Conservation (phyloP, 2,888 invertebrate genomes). For the Timandra comae region DNA sequence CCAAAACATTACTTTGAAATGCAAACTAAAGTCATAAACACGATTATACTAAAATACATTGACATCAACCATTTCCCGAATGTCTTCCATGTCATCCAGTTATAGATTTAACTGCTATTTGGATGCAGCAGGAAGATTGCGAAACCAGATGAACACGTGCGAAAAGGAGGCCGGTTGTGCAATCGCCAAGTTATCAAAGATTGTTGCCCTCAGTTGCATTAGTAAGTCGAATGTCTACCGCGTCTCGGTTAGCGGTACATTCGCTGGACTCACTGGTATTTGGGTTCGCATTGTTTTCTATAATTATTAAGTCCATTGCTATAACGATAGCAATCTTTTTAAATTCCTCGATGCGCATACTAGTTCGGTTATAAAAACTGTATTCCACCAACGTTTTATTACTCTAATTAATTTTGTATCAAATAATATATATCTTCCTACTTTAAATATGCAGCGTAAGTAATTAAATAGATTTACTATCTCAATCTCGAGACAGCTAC, state of each 20-base stretch:
- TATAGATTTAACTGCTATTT: constrained; percentile 21
- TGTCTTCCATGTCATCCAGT: constrained; percentile 21
- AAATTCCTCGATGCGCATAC: too few relatives aligned
- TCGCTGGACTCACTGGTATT: constrained; percentile 23
- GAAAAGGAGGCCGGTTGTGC: constrained; percentile 60
- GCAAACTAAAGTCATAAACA: too few relatives aligned
- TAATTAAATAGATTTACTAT: too few relatives aligned
- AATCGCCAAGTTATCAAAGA: constrained; percentile 60
- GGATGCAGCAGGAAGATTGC: constrained; percentile 48
- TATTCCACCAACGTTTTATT: too few relatives aligned
- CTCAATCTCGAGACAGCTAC: background rate
- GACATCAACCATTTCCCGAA: constrained; percentile 15
- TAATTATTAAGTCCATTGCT: constrained; percentile 8
- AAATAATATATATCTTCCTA: too few relatives aligned
- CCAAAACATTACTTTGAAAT: too few relatives aligned
- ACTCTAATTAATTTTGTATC: too few relatives aligned
- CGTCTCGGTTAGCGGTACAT: constrained; percentile 55
- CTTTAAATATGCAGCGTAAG: too few relatives aligned
- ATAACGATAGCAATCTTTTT: background rate
- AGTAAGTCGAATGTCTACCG: constrained; percentile 39
- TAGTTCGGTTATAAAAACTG: too few relatives aligned
- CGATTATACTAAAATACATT: too few relatives aligned
- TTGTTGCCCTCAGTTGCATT: constrained; percentile 45
- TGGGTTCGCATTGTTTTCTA: constrained; percentile 58
- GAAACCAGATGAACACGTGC: constrained; percentile 59